A percentile compares a stretch with the other conserved stretches of the same genome.
phyloP scores from a whole-genome alignment of 2,888 invertebrate species.

The Leptura quadrifasciata region DNA sequence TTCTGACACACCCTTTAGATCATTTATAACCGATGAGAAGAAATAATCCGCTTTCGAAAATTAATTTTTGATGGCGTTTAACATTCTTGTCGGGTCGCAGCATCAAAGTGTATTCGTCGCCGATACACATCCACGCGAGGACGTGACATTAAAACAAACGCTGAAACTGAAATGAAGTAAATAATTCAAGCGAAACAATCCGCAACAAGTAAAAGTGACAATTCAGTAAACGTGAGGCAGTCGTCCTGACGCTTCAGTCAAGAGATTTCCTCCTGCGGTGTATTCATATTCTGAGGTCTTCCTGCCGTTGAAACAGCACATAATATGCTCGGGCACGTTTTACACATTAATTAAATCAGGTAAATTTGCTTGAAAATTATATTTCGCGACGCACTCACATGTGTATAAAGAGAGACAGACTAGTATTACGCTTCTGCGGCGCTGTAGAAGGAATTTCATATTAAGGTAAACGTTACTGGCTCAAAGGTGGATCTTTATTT shows the following conservation, averaged over 20 bases:
- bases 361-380: slow-evolving; percentile 42
- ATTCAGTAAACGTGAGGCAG: slow-evolving; percentile 35
- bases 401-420: background rate
- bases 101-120: background rate
- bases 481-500: too few relatives aligned
- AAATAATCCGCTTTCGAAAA: too few relatives aligned
- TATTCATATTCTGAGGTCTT: slow-evolving; percentile 33
- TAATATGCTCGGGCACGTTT: slow-evolving; percentile 40
- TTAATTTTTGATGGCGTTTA: background rate
- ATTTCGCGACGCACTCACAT: slow-evolving; percentile 9
- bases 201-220: slow-evolving; percentile 43
- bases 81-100: background rate
- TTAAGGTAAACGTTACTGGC: background rate
- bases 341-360: slow-evolving; percentile 40
- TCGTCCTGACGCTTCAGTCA: slow-evolving; percentile 23
- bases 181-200: slow-evolving; percentile 41
- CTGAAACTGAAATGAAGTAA: slow-evolving; percentile 38
- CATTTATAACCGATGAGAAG: too few relatives aligned
- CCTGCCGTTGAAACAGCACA: slow-evolving; percentile 27
- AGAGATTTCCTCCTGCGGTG: slow-evolving; percentile 25
- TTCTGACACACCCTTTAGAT: too few relatives aligned
- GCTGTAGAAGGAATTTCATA: background rate
- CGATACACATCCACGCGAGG: background rate
- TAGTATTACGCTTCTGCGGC: background rate
- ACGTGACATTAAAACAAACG: slow-evolving; percentile 34